phyloP scores from a whole-genome alignment of 2,888 invertebrate species.

The Cyclophora punctaria region DNA sequence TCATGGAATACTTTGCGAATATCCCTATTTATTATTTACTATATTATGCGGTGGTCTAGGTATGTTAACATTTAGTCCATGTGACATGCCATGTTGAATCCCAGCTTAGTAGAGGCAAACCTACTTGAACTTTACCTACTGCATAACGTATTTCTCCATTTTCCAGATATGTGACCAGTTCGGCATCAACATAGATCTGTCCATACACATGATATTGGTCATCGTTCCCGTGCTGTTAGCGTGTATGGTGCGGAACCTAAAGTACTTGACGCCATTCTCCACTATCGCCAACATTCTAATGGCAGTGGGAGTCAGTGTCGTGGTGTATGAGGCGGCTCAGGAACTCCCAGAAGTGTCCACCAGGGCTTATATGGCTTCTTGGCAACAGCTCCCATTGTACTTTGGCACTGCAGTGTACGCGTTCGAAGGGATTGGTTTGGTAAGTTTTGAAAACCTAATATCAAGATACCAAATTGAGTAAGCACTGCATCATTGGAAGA shows the following conservation, averaged over 20 bases:
- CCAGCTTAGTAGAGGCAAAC: no score
- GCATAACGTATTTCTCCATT: background rate
- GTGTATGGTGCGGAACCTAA: conserved; percentile 88
- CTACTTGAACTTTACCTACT: no score
- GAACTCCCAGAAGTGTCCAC: conserved; percentile 79
- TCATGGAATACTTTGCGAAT: no score
- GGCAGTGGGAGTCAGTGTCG: conserved; percentile 82
- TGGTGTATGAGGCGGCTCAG: conserved; percentile 83
- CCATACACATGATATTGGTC: conserved; percentile 83
- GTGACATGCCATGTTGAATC: no score
- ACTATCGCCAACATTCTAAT: conserved; percentile 92
- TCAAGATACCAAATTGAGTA: no score
- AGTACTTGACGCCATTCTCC: conserved; percentile 92
- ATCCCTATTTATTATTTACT: no score
- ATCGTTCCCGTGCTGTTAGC: conserved; percentile 82
- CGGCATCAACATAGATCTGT: conserved; percentile 76
- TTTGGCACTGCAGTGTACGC: conserved; percentile 97
- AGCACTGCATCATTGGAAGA: no score
- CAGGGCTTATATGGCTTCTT: conserved; percentile 77
- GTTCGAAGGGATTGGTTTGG: conserved; percentile 96
- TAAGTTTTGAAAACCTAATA: conserved; percentile 46
- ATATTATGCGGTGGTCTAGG: no score
- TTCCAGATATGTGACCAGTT: conserved; percentile 80
- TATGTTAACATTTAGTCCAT: no score
- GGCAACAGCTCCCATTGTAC: conserved; percentile 85